These are phyloP conservation scores for Monomorium pharaonis DNA, from an alignment of 1,140 invertebrate species.

Conservation along the genomic window DNA sequence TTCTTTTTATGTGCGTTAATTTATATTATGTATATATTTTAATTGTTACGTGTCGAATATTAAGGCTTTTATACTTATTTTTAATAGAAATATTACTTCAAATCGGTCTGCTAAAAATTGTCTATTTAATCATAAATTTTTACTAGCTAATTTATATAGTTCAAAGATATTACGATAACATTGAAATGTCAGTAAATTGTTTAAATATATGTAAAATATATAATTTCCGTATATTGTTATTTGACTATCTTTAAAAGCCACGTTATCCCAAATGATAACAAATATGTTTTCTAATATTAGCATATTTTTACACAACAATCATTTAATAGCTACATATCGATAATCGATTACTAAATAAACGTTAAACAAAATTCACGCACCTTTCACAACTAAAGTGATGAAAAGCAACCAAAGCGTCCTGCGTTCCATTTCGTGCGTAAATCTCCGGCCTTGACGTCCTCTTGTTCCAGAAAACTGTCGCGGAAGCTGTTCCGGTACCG, in stretches of 20 bases:
- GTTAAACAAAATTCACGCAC: conserved; percentile 61
- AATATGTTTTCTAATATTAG: background rate
- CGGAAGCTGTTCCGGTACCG: background rate
- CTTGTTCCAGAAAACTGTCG: background rate
- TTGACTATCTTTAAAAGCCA: background rate
- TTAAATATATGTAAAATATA: background rate
- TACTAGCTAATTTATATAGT: background rate
- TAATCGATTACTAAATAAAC: background rate
- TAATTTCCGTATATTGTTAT: background rate
- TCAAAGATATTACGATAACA: background rate
- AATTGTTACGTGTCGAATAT: background rate
- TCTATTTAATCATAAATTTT: background rate
- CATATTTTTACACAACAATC: background rate
- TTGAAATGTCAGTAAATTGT: background rate
- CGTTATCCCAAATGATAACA: background rate
- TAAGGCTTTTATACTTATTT: background rate
- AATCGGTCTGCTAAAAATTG: background rate
- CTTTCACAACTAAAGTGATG: conserved; percentile 65
- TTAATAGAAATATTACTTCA: background rate
- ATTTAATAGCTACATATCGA: background rate
- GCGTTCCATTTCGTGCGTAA: conserved; percentile 64
- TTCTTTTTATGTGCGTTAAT: background rate
- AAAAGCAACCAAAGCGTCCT: conserved; percentile 64
- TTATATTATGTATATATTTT: background rate
- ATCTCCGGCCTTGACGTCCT: conserved; percentile 1